Evolutionary conservation across 2,113 vertebrate genomes (phyloP).

Genomic region (chimpanzee (Pan troglodytes)): NHGRI_mPanTro3-v2.1_pri NC_072407.2:20145501-20146000

Average conservation of each 20-base stretch:
- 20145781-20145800: neutral
- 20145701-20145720: neutral
- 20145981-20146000: conserved; percentile 40
- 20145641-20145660: conserved; percentile 28
- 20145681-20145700: neutral
- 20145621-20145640: conserved; percentile 61
- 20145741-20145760: neutral
- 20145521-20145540: neutral
- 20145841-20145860: neutral
- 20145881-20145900: neutral
- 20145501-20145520: conserved; percentile 35
- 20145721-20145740: neutral
- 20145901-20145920: neutral
- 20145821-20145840: neutral
- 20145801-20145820: neutral
- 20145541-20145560: conserved; percentile 54
- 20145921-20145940: too few species aligned
- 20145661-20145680: neutral
- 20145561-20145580: conserved; percentile 54
- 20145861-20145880: neutral
- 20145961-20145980: conserved; percentile 58
- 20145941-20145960: conserved; percentile 42
- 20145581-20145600: neutral
- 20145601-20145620: conserved; percentile 61
- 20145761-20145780: neutral